Conservation (phyloP, 1,140 invertebrate species). For the Pachypsylla venusta region DNA sequence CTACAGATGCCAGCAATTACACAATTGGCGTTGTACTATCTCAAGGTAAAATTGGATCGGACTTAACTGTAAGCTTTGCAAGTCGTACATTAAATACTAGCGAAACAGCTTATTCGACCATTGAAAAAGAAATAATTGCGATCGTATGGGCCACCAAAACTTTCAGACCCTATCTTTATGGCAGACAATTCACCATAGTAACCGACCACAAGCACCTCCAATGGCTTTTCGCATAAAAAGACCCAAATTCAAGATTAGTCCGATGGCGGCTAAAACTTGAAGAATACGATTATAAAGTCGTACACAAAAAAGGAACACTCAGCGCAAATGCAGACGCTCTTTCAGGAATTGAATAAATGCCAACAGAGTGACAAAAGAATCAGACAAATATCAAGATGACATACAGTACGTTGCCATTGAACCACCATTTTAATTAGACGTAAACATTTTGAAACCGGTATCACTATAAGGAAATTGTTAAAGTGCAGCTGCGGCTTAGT, state of each 20-base stretch:
- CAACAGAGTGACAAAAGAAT: too few relatives aligned
- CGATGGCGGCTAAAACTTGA: constrained; percentile 16
- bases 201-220: constrained; percentile 36
- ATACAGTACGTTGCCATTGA: too few relatives aligned
- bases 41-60: background rate
- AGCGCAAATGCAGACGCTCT: constrained; percentile 21
- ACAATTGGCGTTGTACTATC: background rate
- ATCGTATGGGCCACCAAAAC: constrained; percentile 34
- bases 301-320: constrained; percentile 19
- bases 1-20: constrained; percentile 19
- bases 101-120: constrained; percentile 28
- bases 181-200: constrained; percentile 31
- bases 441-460: too few relatives aligned
- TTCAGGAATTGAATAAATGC: too few relatives aligned
- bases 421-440: too few relatives aligned
- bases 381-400: too few relatives aligned
- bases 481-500: too few relatives aligned
- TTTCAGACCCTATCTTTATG: constrained; percentile 30
- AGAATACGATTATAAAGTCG: constrained; percentile 16
- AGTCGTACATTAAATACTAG: background rate
- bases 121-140: constrained; percentile 36
- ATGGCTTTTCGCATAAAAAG: constrained; percentile 28
- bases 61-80: background rate
- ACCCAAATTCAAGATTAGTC: constrained; percentile 16
- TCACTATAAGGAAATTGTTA: too few relatives aligned